Conservation (phyloP, 1,140 invertebrate genomes). For the Lordiphosa clarofinis region DNA sequence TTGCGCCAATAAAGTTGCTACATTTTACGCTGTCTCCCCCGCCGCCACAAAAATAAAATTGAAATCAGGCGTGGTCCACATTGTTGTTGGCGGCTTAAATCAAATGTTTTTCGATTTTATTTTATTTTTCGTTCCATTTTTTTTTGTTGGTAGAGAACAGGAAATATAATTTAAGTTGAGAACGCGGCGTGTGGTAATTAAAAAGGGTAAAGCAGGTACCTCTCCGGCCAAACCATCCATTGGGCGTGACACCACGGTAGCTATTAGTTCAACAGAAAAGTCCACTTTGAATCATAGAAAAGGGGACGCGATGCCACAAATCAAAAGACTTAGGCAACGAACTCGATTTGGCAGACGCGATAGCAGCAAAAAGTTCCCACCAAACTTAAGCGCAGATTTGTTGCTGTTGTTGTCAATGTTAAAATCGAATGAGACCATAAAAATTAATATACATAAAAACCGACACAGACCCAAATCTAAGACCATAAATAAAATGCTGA, state of each 20-base stretch:
- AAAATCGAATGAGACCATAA: conserved; percentile 63
- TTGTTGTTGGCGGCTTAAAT: conserved; percentile 61
- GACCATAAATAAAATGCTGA: conserved; percentile 58
- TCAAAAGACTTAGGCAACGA: conserved; percentile 75
- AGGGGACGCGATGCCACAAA: conserved; percentile 35
- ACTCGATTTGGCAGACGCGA: conserved; percentile 31
- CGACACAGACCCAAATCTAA: conserved; percentile 60
- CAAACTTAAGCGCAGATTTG: conserved; percentile 17
- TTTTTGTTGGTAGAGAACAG: conserved; percentile 39
- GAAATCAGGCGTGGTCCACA: conserved; percentile 20
- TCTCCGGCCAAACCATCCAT: conserved; percentile 1
- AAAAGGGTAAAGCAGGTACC: conserved; percentile 72
- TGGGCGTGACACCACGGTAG: conserved; percentile 65
- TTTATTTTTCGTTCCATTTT: neutral
- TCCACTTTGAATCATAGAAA: conserved; percentile 28
- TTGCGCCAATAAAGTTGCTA: conserved; percentile 74
- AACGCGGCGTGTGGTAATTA: conserved; percentile 76
- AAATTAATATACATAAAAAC: conserved; percentile 69
- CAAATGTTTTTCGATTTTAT: conserved; percentile 51
- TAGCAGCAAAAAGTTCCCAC: conserved; percentile 55
- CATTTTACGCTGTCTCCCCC: conserved; percentile 61
- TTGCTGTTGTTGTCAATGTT: conserved; percentile 59
- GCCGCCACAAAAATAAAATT: conserved; percentile 40
- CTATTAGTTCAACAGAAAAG: conserved; percentile 57
- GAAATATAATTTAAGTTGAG: conserved; percentile 73